Evolutionary conservation across 2,888 invertebrate species (phyloP), one percentile per base, ranked within the genome.

Genomic region (Chorisops tibialis): DNA sequence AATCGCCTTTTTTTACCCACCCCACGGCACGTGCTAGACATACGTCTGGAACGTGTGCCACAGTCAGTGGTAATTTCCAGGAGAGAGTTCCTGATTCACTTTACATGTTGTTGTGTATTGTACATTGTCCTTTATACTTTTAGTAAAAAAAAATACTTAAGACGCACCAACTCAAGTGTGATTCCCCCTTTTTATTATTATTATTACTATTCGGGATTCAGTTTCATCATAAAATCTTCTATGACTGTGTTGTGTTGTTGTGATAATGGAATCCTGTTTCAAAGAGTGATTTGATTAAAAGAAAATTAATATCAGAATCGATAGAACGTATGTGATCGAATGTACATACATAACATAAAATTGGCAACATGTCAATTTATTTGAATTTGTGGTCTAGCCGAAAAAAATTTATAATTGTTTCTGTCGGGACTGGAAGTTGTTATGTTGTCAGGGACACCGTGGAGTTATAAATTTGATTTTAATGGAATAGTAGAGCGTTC

Each of bases 1-100:
- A 56, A 43, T 43, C 56, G 56, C 43, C 56, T n/a, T 43, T 43
- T 56, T 56, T 56, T 24, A 24, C 43, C 43, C 43, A 43, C 45
- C 43, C 43, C 43, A 43, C 56, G 56, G 35, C 43, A 45, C 56
- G 24, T 30, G 30, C 30, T 30, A 4, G 45, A 35, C 56, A 45
- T 56, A 56, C 56, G 56, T 21, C 56, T 11, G 56, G 16, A 56
- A 35, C 56, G 56, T 56, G 30, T 56, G 56, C 43, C 56, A 45
- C 30, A 30, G 45, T 18, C 56, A 56, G 30, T 21, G n/a, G 43
- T 56, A 56, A 56, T 56, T 56, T 56, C 45, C 56, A 56, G 43
- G 12, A 56, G 43, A 48, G 24, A 7, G 18, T 38, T 30, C 56
- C 30, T 43, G 56, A 56, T 56, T 54, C 54, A 41, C 41, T 56